Evolutionary conservation across 2,113 vertebrate genomes (phyloP).

Genomic region (Pterocles gutturalis): DNA sequence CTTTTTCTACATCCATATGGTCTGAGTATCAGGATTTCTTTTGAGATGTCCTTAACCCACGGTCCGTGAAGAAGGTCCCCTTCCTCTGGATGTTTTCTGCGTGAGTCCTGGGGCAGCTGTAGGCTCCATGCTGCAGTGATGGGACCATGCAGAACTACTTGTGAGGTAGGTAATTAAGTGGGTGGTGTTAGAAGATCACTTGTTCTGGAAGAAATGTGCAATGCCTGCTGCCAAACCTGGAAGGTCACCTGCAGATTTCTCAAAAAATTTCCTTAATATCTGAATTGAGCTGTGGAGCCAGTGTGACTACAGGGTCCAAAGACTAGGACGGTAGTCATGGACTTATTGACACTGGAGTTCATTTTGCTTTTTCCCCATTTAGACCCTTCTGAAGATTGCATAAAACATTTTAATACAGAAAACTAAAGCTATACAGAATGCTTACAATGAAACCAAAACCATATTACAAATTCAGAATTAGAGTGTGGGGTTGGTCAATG

Average conservation of each 20-base stretch:
- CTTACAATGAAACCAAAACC: conserved; percentile 28
- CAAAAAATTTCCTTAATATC: neutral
- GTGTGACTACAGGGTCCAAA: neutral
- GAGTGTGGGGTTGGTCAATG: neutral
- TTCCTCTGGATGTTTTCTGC: neutral
- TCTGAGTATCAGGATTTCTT: neutral
- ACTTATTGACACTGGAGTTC: neutral
- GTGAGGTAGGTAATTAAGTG: neutral
- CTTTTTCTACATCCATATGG: neutral
- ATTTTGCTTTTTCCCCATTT: neutral
- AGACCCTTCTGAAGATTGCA: neutral
- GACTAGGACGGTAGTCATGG: neutral
- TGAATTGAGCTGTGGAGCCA: neutral
- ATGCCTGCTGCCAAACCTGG: neutral
- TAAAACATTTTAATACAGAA: conserved; percentile 5
- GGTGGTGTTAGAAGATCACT: neutral
- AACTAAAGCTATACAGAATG: neutral
- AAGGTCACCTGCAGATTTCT: neutral
- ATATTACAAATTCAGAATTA: conserved; percentile 9
- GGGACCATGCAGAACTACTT: neutral
- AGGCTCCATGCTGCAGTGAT: neutral
- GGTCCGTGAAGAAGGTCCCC: neutral
- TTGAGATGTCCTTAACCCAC: neutral
- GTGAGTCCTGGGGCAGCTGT: neutral
- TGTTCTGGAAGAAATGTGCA: neutral